phyloP scores from a whole-genome alignment of 2,797 vertebrate species.

The Melanotaenia boesemani region DNA sequence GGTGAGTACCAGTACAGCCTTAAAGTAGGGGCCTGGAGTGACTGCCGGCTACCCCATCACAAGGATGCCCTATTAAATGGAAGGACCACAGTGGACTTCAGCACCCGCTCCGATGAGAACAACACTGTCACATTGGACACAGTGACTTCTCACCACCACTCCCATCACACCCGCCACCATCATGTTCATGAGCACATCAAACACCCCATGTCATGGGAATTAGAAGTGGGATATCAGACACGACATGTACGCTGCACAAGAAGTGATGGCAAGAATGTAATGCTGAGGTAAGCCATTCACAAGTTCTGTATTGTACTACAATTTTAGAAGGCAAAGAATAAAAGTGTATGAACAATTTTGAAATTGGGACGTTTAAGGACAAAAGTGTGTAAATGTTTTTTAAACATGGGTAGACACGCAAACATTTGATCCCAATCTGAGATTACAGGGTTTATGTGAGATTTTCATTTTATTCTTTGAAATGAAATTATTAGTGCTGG shows the following conservation, averaged over 20 bases:
- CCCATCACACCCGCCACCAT: slow-evolving; percentile 42
- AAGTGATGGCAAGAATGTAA: slow-evolving; percentile 87
- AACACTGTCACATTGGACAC: slow-evolving; percentile 75
- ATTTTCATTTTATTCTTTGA: too few relatives aligned
- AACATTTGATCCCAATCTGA: background rate
- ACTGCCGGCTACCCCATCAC: slow-evolving; percentile 85
- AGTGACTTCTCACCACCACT: slow-evolving; percentile 52
- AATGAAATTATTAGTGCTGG: too few relatives aligned
- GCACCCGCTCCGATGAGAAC: slow-evolving; percentile 79
- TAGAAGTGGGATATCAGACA: slow-evolving; percentile 92
- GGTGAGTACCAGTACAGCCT: slow-evolving; percentile 90
- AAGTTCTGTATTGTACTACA: background rate
- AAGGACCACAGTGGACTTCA: slow-evolving; percentile 85
- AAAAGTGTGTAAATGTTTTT: background rate
- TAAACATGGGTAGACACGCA: background rate
- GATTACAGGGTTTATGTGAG: too few relatives aligned
- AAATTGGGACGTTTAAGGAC: background rate
- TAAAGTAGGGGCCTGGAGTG: slow-evolving; percentile 90
- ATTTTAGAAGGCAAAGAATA: background rate
- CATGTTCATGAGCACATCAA: slow-evolving; percentile 56
- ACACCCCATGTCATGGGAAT: slow-evolving; percentile 74
- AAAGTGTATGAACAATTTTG: background rate
- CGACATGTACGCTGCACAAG: slow-evolving; percentile 90
- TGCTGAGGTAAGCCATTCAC: slow-evolving; percentile 87
- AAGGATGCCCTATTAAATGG: slow-evolving; percentile 80